Evolutionary conservation across 1,140 invertebrate genomes (phyloP), one percentile per base, ranked within the genome.

Genomic region (Fopius arisanus): DNA sequence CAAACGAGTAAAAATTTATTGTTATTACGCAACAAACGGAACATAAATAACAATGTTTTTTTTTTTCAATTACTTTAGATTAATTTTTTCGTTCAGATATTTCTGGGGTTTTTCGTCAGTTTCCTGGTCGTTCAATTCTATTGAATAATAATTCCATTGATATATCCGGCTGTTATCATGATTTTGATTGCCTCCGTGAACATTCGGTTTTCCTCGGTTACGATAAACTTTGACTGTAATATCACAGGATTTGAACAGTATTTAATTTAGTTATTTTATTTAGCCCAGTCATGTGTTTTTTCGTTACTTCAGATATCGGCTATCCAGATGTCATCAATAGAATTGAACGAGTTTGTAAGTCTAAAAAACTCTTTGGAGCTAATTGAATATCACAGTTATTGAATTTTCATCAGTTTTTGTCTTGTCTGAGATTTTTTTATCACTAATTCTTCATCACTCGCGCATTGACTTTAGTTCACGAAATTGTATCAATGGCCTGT

Each of bases 91-190:
- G 43, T 48, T 48, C 43, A 48, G 33, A 37, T 37, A 37, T 37
- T 37, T 37, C 3, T 19, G 43, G 43, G 43, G 43, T 48, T 48
- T 48, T 48, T 48, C 16, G 16, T 48, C 43, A 19, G 43, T 12
- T 48, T 37, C 33, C 12, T 10, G 9, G 33, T 98, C 96, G 78
- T 94, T 94, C 83, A 98, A 98, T 85, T 97, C 96, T 40, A 97
- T 91, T 86, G 98, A 98, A 80, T 96, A 92, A 85, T 98, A 98
- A 14, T 99, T 88, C 63, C 99, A 90, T 86, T 98, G 98, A 37
- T 12, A 37, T 37, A 37, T 37, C 33, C 33, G 33, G 33, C 33
- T 37, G 33, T 40, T n/a, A 65, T 66, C 43, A 31, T 54, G 16
- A 21, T 66, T 72, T 65, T 26, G 28, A 54, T 73, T 67, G 1